Percentiles rank a stretch among this genome's conserved stretches.
phyloP scores from a whole-genome alignment of 2,113 vertebrate species.

The Rhabdornis inornatus region DNA sequence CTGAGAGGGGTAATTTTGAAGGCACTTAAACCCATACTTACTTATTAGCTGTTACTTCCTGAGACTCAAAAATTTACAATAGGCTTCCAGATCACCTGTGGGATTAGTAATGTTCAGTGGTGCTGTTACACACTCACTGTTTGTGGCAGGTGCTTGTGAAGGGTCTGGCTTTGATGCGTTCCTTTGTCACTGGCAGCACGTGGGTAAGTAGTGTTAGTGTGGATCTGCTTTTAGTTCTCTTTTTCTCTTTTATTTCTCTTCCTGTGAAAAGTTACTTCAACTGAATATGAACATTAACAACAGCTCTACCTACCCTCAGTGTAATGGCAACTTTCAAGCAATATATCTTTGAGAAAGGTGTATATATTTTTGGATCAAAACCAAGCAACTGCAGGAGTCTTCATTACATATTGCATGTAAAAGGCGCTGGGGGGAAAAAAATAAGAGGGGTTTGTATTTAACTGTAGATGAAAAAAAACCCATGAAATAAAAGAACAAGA shows the following conservation, averaged over 20 bases:
- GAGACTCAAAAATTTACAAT: background rate
- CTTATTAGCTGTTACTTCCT: background rate
- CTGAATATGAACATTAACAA: background rate
- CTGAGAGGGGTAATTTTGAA: background rate
- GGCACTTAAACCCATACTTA: background rate
- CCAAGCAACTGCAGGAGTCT: background rate
- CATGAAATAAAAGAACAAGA: background rate
- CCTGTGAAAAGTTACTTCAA: background rate
- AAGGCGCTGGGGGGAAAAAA: background rate
- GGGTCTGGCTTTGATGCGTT: background rate
- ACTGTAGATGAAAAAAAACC: background rate
- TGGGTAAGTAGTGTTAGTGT: background rate
- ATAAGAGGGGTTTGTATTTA: fast-evolving
- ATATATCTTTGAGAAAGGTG: background rate
- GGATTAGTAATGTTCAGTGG: background rate
- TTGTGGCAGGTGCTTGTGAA: background rate
- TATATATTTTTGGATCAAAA: background rate
- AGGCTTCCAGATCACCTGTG: background rate
- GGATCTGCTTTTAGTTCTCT: background rate
- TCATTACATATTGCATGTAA: background rate
- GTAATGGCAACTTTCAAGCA: background rate
- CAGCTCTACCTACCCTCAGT: background rate
- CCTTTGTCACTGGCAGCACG: background rate
- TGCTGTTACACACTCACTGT: background rate
- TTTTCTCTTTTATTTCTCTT: background rate